phyloP scores from a whole-genome alignment of 2,888 invertebrate species.

The Chirona hameri region DNA sequence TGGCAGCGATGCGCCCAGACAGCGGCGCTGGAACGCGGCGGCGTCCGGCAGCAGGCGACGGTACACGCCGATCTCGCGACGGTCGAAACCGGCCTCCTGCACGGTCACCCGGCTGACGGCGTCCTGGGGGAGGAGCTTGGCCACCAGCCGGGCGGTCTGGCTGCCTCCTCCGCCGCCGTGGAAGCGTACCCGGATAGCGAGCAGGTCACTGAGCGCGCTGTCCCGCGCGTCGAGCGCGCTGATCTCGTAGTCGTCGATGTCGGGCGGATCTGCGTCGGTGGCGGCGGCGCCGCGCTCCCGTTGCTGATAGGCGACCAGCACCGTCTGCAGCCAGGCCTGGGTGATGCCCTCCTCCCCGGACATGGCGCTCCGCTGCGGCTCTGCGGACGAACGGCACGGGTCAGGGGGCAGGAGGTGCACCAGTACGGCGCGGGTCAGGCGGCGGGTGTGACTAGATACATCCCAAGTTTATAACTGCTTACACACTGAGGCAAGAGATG shows the following conservation, averaged over 20 bases:
- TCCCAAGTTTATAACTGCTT: too few species aligned
- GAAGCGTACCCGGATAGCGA: slow-evolving; percentile 37
- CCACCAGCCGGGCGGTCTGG: slow-evolving; percentile 53
- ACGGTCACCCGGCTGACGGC: slow-evolving; percentile 75
- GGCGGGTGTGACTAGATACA: too few species aligned
- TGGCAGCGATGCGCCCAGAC: slow-evolving; percentile 50
- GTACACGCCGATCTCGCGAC: slow-evolving; percentile 76
- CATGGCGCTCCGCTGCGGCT: background rate
- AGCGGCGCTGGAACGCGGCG: slow-evolving; percentile 46
- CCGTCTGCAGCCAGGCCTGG: slow-evolving; percentile 56
- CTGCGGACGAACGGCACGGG: too few species aligned
- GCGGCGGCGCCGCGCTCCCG: slow-evolving; percentile 34
- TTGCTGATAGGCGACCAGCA: slow-evolving; percentile 53
- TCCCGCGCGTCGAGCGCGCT: background rate
- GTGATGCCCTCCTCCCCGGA: slow-evolving; percentile 47
- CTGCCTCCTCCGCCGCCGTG: slow-evolving; percentile 39
- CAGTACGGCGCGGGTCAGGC: too few species aligned
- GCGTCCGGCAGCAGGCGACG: slow-evolving; percentile 53
- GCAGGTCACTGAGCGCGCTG: slow-evolving; percentile 37
- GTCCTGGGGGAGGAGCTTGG: slow-evolving; percentile 72
- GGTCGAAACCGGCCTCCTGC: slow-evolving; percentile 76
- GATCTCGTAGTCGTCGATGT: slow-evolving; percentile 60
- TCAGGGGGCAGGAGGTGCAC: too few species aligned
- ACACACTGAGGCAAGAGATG: too few species aligned
- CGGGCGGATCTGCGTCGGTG: slow-evolving; percentile 63